phyloP scores from a whole-genome alignment of 1,140 invertebrate genomes.

The Drosophila ercepeae region DNA sequence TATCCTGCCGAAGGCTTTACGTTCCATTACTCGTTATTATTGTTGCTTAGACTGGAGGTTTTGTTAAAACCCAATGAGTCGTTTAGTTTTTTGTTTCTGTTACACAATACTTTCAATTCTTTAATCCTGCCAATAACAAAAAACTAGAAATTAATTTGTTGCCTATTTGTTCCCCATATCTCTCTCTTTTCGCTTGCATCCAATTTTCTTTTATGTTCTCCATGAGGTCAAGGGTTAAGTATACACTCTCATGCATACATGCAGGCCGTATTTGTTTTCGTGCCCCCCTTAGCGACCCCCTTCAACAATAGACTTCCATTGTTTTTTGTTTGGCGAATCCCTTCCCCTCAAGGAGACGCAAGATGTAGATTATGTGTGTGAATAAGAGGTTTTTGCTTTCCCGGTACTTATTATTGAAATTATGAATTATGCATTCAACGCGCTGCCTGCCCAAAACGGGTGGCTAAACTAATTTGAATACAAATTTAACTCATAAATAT shows the following conservation, averaged over 20 bases:
- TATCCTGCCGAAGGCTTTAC: neutral
- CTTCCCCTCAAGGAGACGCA: neutral
- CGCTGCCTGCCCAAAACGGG: conserved; percentile 1
- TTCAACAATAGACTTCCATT: conserved; percentile 58
- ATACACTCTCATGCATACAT: conserved; percentile 24
- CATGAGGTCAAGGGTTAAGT: conserved; percentile 68
- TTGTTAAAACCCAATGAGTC: conserved; percentile 11
- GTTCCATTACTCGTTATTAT: neutral
- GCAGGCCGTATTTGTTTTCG: conserved; percentile 53
- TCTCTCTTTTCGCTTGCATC: neutral
- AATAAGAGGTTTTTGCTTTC: conserved; percentile 26
- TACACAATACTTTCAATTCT: too few relatives aligned
- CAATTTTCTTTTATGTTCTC: conserved; percentile 24
- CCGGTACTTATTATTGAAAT: conserved; percentile 65
- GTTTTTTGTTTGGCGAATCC: conserved; percentile 25
- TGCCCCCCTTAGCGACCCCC: conserved; percentile 39
- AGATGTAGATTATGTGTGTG: conserved; percentile 27
- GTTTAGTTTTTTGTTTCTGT: conserved; percentile 1
- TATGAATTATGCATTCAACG: conserved; percentile 59
- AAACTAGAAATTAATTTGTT: conserved; percentile 51
- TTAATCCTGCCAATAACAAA: conserved; percentile 6
- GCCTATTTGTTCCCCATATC: conserved; percentile 18
- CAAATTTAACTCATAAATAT: conserved; percentile 57
- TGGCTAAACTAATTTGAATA: conserved; percentile 49
- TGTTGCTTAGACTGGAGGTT: neutral